Evolutionary conservation across 1,140 invertebrate species (phyloP), one percentile per base, ranked within the genome.

Genomic region (Lineus longissimus): DNA sequence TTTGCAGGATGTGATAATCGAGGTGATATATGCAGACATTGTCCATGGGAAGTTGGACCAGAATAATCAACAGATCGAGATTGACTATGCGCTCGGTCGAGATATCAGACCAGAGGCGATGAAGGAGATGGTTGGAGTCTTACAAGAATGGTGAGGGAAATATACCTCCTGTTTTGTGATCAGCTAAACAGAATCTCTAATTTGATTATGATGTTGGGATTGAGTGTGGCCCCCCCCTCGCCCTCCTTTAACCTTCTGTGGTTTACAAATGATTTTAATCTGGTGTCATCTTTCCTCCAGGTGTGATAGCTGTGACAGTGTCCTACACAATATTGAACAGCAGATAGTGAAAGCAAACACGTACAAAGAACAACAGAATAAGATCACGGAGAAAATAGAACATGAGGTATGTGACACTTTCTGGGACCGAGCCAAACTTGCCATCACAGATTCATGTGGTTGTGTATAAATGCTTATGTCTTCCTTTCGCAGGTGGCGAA

Each of bases 31-130:
- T 85, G 91, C 84, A 87, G 94, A 97, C 81, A 93, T 98, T 71
- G 95, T 98, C 64, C 91, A 93, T 73, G 95, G 94, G 0, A 97
- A 97, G 84, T 80, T 98, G 61, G 95, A 98, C 82, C 95, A 97
- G 81, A 92, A 94, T 74, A 94, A 94, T 80, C 90, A 90, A 66
- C 89, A 92, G 67, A 83, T 98, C 40, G 94, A 98, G 81, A 89
- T 98, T 0, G 94, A 97, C 79, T 96, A 91, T 74, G 93, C 94
- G 0, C 87, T 97, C 40, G 95, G 94, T 0, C 84, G 95, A 23
- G 95, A 98, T 80, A 94, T 97, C 47, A 86, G 89, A 55, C 85
- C 88, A 0, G 90, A 90, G 25, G 73, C 78, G 19, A 65, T 82
- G 1, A 65, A 70, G 55, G 75, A 80, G 43, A 79, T 81, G 43